These are phyloP conservation scores for Drosophila parvula DNA, from an alignment of 1,140 invertebrate genomes.

Conservation along the genomic window DNA sequence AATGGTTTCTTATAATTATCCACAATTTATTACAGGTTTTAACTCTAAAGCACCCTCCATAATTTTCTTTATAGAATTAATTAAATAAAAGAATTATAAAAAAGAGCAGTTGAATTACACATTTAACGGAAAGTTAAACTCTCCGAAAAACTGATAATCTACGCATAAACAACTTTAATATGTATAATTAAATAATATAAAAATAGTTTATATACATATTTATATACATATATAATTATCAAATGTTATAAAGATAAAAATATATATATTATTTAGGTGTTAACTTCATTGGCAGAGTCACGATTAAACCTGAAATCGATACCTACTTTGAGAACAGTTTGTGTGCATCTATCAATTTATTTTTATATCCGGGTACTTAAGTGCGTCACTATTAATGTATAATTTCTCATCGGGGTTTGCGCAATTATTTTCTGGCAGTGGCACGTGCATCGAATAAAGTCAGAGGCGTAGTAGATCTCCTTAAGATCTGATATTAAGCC, in stretches of 20 bases:
- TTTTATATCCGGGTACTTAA: constrained; percentile 38
- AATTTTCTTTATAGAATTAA: too few relatives aligned
- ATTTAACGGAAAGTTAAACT: background rate
- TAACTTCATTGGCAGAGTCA: constrained; percentile 27
- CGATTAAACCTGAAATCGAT: constrained; percentile 41
- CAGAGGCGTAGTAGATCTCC: constrained; percentile 3
- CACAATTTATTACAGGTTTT: too few relatives aligned
- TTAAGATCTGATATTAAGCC: constrained; percentile 22
- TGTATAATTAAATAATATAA: background rate
- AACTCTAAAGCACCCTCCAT: too few relatives aligned
- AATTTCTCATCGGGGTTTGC: constrained; percentile 5
- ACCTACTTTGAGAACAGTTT: background rate
- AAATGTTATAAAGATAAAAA: background rate
- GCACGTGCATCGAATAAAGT: constrained; percentile 16
- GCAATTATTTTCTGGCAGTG: constrained; percentile 21
- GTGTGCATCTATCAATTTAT: constrained; percentile 33
- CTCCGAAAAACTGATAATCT: background rate
- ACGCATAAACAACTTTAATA: background rate
- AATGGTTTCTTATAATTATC: background rate
- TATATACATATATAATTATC: too few relatives aligned
- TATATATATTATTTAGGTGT: background rate
- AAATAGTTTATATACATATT: too few relatives aligned
- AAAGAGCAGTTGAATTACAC: background rate
- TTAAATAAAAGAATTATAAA: background rate
- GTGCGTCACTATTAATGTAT: constrained; percentile 19